Conservation (phyloP, 2,888 invertebrate genomes). For the Pardosa pseudoannulata region DNA sequence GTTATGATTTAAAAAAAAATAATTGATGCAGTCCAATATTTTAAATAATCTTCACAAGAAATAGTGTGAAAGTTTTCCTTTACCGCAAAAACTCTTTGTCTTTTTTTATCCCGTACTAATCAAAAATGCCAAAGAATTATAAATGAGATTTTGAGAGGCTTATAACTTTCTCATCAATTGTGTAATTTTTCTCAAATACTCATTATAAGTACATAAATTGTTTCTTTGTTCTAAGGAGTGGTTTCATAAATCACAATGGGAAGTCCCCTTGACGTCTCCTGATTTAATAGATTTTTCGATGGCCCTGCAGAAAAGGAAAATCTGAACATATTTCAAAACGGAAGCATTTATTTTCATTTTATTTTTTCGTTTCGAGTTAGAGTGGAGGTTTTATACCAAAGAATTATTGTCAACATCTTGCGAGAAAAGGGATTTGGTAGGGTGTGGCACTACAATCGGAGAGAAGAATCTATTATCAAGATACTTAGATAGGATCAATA, state of each 20-base stretch:
- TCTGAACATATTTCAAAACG: slow-evolving; percentile 15
- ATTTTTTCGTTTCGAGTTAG: slow-evolving; percentile 8
- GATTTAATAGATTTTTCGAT: slow-evolving; percentile 66
- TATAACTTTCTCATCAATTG: slow-evolving; percentile 70
- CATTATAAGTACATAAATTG: slow-evolving; percentile 70
- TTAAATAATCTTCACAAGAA: too few relatives aligned
- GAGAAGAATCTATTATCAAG: too few relatives aligned
- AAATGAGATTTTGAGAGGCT: slow-evolving; percentile 52
- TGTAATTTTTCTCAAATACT: slow-evolving; percentile 64
- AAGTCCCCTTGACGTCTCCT: slow-evolving; percentile 43
- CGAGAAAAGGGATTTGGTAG: background rate
- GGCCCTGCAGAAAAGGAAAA: slow-evolving; percentile 27
- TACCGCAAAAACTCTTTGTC: background rate
- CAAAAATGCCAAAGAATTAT: slow-evolving; percentile 34
- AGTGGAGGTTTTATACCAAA: background rate
- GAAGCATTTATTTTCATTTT: slow-evolving; percentile 3
- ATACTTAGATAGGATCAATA: too few relatives aligned
- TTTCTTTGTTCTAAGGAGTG: slow-evolving; percentile 60
- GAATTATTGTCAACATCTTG: slow-evolving; percentile 23
- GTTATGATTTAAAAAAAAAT: too few relatives aligned
- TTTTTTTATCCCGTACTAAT: background rate
- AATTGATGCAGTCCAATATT: too few relatives aligned
- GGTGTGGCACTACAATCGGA: too few relatives aligned
- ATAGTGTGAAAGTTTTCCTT: too few relatives aligned
- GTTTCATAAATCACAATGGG: slow-evolving; percentile 64